Base-by-base conservation (phyloP, 2,888 invertebrate species). In the Coenonympha arcania region DNA sequence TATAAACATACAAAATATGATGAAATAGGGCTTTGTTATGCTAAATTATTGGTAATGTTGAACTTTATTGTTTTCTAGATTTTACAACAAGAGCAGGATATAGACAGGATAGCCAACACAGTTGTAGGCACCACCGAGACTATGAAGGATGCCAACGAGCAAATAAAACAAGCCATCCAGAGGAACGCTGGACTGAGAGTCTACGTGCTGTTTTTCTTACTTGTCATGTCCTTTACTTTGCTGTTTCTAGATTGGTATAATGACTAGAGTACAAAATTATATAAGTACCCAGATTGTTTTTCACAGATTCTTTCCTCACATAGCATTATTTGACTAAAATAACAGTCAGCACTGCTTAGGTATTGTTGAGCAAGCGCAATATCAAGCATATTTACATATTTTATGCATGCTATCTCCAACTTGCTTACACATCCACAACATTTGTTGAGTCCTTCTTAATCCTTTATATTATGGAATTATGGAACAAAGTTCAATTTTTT, bases 201-300 rank as follows among this genome's bases (percentile, higher is more conserved):
- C 9, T 98, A 95, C 90, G 92, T 98, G 48, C 84, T 99, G 20
- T 99, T 99, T 82, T 98, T 98, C 73, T 87, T 99, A 47, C 85
- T 99, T 61, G 96, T 99, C 30, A 93, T 98, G 91, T 96, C 98
- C 30, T 96, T 99, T 75, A 94, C 97, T 15, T 87, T 99, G 44
- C 86, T 99, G 6, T 99, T 99, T 79, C 88, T 99, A 45, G 98
- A 99, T 87, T 99, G 99, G 99, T 99, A 99, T 77, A 99, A 99
- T 88, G 94, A 94, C 63, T 86, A 79, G 79, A 73, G 6, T 5
- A 42, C 6, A 41, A 9, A 6, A 34, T 15, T 4, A 18, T 9
- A 16, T 8, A 13, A 4, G 4, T 4, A 30, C 5, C n/a, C 11
- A 9, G 9, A 26, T 9, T 3, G 8, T 9, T 9, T 26, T 3